phyloP scores from a whole-genome alignment of 2,113 vertebrate genomes.

The Platanista minor region DNA sequence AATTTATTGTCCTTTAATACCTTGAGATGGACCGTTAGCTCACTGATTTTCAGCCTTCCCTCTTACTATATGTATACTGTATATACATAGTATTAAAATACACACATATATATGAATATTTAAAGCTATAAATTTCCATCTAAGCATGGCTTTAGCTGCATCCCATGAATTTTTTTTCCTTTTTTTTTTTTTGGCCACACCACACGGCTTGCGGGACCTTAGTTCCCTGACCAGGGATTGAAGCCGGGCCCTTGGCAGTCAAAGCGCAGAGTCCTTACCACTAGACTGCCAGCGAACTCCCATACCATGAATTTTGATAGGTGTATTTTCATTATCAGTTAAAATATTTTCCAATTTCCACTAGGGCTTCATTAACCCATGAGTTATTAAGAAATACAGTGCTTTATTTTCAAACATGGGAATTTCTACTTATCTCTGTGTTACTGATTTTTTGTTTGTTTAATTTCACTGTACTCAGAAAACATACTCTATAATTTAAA shows the following conservation, averaged over 20 bases:
- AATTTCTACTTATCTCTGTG: not conserved
- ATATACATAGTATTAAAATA: not conserved
- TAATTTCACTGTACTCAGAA: not conserved
- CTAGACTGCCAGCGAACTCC: not conserved
- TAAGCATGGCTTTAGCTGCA: not conserved
- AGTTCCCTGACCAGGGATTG: not conserved
- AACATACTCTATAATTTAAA: not conserved
- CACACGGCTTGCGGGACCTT: not conserved
- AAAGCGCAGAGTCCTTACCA: not conserved
- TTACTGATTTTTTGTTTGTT: not conserved
- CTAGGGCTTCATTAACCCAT: not conserved
- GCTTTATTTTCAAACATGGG: not conserved
- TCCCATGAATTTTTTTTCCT: not conserved
- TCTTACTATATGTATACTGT: not conserved
- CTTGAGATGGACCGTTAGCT: not conserved
- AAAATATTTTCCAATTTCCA: conserved; percentile 15
- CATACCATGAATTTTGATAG: not conserved
- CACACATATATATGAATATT: not conserved
- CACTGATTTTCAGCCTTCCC: not conserved
- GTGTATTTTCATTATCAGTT: not conserved
- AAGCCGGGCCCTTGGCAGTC: not conserved
- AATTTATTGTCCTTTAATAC: not conserved
- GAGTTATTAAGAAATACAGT: conserved; percentile 8
- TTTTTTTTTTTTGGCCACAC: too few species aligned
- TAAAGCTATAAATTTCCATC: not conserved